These are phyloP conservation scores for Drosophila mimica DNA, from an alignment of 2,888 invertebrate species.

Conservation along the genomic window DNA sequence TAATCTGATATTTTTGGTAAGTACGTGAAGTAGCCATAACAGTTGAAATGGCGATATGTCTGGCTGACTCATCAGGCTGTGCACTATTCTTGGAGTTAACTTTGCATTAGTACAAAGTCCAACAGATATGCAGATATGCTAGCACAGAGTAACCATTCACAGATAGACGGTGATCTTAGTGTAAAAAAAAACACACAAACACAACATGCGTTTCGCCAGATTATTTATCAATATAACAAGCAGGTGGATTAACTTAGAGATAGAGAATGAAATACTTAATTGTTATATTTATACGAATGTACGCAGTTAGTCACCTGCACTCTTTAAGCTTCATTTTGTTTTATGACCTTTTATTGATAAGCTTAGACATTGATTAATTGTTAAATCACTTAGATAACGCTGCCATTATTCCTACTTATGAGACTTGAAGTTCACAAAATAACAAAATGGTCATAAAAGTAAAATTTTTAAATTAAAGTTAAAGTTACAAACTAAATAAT, in stretches of 20 bases:
- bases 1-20: constrained; percentile 91
- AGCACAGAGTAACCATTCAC: neutral
- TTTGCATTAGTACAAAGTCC: constrained; percentile 14
- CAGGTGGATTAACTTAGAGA: neutral
- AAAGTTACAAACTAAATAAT: neutral
- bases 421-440: neutral
- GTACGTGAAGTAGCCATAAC: constrained; percentile 72
- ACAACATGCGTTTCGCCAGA: neutral
- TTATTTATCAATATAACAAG: neutral
- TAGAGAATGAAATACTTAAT: neutral
- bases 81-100: constrained; percentile 4
- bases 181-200: neutral
- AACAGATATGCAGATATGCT: constrained; percentile 1
- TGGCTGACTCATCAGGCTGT: constrained; percentile 37
- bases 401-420: neutral
- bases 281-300: neutral
- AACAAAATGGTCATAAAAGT: neutral
- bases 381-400: constrained; percentile 20
- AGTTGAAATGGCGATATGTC: neutral
- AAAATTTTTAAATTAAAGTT: neutral
- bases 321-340: neutral
- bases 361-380: constrained; percentile 22
- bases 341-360: constrained; percentile 21
- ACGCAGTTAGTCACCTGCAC: constrained; percentile 4
- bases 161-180: constrained; percentile 9